Evolutionary conservation across 1,140 invertebrate genomes (phyloP), one percentile per base, ranked within the genome.

Genomic region (Cydia amplana): DNA sequence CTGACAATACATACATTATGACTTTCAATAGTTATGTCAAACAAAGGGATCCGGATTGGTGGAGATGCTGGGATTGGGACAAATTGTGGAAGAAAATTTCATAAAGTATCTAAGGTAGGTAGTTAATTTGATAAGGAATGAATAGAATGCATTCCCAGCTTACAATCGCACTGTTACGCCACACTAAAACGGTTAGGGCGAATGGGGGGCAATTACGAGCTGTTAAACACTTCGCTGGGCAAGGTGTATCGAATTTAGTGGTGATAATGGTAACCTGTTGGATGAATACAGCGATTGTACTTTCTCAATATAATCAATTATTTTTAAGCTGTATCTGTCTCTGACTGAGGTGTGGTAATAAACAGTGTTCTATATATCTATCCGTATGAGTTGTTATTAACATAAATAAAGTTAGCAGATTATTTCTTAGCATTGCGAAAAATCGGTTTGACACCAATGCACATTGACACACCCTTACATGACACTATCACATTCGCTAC

Each of bases 161-260:
- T 18, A 55, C 51, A 55, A 55, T 55, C 16, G 51, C 51, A 55
- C 16, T 55, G 51, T 55, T 55, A 55, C 51, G 18, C 51, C 51
- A 55, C 49, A 55, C 51, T 18, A 18, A n/a, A n/a, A 55, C 51
- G 51, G 51, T 55, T 51, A n/a, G n/a, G n/a, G n/a, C n/a, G n/a
- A n/a, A n/a, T 18, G 4, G 51, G 16, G 16, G 16, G n/a, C 51
- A 55, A 67, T 67, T 67, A 67, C 16, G 25, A 28, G 28, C 28
- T 40, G 36, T 67, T 28, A 36, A 36, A 40, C 36, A 28, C 64
- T 28, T 16, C 25, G 4, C 18, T 25, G 64, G 23, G 10, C 23
- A 64, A 64, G 28, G 23, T 67, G 64, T 32, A 36, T 67, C 28
- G 12, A 67, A 67, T 67, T 67, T 67, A 25, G 64, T 67, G 16